Base-by-base conservation (phyloP, 1,140 invertebrate genomes). In the Bombus ignitus region DNA sequence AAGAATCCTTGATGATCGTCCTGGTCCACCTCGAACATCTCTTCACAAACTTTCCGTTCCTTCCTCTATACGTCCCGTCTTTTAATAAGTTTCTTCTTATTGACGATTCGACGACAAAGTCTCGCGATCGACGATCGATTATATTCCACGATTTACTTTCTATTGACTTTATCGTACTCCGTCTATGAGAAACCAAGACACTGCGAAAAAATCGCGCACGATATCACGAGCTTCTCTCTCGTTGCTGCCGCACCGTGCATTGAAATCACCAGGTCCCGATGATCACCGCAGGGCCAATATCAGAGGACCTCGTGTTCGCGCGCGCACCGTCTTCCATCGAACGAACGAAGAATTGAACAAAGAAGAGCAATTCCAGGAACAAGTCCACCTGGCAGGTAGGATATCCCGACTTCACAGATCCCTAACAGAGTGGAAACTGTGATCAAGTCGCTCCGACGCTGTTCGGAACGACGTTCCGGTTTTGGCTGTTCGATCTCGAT, bases 191-290 rank as follows among this genome's bases (percentile, higher is more conserved):
- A 35, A 81, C 8, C 44, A 74, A 79, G 71, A 44, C 71, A 75
- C 71, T 73, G 32, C 25, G 68, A 5, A 39, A 72, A 66, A 80
- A 85, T 85, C 82, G 35, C 62, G 68, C 81, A 77, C 81, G 74
- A 66, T 59, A 47, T 35, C n/a, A 66, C 32, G 5, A 15, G 39
- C 1, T 59, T 28, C 39, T 35, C 35, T 59, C 37, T 88, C 42
- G 65, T 86, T 57, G 44, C 82, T n/a, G 71, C 65, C 47, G 66
- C 71, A 35, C 86, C 89, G 47, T 28, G 89, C 89, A 86, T 90
- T 57, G 87, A 90, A 90, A 75, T 90, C 89, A 90, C 89, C 89
- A 68, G 70, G 78, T 83, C 35, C 44, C 72, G 74, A 62, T 57
- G 68, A 47, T 73, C 70, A 65, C 73, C 74, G 68, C 74, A 25